phyloP scores from a whole-genome alignment of 1,140 invertebrate species.

The Pseudoatta argentina region DNA sequence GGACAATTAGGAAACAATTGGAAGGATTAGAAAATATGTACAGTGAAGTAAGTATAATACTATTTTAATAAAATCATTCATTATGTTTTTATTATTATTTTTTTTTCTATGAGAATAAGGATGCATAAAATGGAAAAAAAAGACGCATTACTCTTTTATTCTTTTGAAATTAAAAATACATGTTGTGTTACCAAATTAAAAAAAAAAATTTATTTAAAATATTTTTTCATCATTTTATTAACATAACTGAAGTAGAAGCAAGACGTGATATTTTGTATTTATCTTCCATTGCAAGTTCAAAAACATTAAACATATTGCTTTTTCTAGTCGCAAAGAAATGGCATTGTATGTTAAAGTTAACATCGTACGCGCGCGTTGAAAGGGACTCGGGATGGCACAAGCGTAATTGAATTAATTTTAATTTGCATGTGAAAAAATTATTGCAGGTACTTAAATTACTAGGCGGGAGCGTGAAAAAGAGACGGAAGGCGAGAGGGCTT shows the following conservation, averaged over 20 bases:
- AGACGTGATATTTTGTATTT: background rate
- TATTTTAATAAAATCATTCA: slow-evolving; percentile 4
- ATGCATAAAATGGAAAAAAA: background rate
- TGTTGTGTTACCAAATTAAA: background rate
- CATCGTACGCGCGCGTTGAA: background rate
- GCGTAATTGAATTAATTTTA: slow-evolving; percentile 44
- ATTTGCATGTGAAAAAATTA: slow-evolving; percentile 48
- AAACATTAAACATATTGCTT: background rate
- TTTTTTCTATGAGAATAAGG: background rate
- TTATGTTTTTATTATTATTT: background rate
- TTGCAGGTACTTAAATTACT: slow-evolving; percentile 92
- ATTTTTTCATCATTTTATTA: slow-evolving; percentile 16
- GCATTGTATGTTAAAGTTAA: background rate
- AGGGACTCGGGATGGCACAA: slow-evolving; percentile 7
- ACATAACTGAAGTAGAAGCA: background rate
- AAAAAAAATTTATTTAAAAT: background rate
- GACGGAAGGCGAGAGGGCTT: slow-evolving; percentile 85
- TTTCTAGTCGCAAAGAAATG: slow-evolving; percentile 2
- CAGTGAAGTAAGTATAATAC: slow-evolving; percentile 87
- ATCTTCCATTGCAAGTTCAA: background rate
- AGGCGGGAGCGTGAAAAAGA: slow-evolving; percentile 89
- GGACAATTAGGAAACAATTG: slow-evolving; percentile 93
- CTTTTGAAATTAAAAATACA: background rate
- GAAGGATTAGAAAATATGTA: slow-evolving; percentile 96
- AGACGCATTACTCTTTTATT: background rate